phyloP scores from a whole-genome alignment of 2,113 vertebrate species.

The Sinocyclocheilus anshuiensis region DNA sequence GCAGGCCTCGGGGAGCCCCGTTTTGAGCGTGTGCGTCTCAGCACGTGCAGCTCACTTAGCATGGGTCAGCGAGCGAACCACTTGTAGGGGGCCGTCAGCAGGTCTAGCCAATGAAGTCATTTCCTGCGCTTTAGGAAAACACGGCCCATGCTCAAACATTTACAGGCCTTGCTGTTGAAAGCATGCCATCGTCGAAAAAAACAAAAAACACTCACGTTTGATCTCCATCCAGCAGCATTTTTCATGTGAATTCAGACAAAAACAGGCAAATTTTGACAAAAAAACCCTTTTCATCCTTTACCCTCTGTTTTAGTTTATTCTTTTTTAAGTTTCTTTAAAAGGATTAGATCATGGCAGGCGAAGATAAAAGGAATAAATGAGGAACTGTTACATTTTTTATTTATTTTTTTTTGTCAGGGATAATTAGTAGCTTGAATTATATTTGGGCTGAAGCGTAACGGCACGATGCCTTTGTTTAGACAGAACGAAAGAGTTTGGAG shows the following conservation, averaged over 20 bases:
- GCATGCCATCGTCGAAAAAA: conserved; percentile 18
- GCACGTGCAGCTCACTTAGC: conserved; percentile 62
- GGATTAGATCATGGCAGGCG: conserved; percentile 19
- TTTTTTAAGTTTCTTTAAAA: background rate
- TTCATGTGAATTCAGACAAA: conserved; percentile 28
- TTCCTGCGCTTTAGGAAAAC: conserved; percentile 43
- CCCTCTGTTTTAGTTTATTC: background rate
- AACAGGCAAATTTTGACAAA: background rate
- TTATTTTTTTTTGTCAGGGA: background rate
- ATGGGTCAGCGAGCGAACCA: conserved; percentile 58
- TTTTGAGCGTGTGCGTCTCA: conserved; percentile 41
- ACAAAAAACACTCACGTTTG: background rate
- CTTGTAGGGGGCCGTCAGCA: conserved; percentile 45
- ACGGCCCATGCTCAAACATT: conserved; percentile 12
- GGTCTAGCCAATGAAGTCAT: conserved; percentile 70
- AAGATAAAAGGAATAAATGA: conserved; percentile 15
- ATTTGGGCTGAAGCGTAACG: background rate
- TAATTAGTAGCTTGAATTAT: conserved; percentile 22
- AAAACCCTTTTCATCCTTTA: background rate
- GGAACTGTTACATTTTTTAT: background rate
- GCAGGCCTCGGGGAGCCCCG: conserved; percentile 13
- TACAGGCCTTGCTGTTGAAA: background rate
- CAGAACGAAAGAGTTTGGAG: conserved; percentile 24
- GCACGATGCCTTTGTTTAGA: conserved; percentile 27
- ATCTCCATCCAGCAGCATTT: conserved; percentile 34